These are phyloP conservation scores for Limnephilus marmoratus DNA, from an alignment of 2,888 invertebrate genomes.

Conservation along the genomic window DNA sequence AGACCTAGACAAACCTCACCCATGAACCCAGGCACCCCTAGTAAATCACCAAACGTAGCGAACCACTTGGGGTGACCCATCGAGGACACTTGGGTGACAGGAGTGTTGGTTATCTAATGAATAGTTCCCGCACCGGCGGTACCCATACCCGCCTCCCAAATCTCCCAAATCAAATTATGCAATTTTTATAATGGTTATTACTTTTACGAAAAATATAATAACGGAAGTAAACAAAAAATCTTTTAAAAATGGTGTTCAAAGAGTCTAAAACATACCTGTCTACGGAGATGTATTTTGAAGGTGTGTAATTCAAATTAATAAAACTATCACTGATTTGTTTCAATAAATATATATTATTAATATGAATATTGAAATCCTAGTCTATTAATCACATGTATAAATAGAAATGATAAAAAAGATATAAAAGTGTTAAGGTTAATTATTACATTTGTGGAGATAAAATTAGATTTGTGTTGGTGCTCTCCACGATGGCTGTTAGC, in stretches of 20 bases:
- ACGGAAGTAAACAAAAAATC: not conserved
- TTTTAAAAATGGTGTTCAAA: not conserved
- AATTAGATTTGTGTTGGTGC: slow-evolving; percentile 82
- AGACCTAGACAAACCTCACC: too few relatives aligned
- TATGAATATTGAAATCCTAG: not conserved
- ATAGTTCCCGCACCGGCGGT: too few relatives aligned
- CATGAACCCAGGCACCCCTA: too few relatives aligned
- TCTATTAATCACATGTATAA: not conserved
- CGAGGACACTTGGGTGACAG: too few relatives aligned
- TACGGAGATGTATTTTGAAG: not conserved
- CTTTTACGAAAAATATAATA: not conserved
- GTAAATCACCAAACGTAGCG: too few relatives aligned
- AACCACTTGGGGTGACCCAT: too few relatives aligned
- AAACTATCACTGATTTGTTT: not conserved
- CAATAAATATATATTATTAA: not conserved
- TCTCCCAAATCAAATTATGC: too few relatives aligned
- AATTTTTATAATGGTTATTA: too few relatives aligned
- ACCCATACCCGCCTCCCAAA: too few relatives aligned
- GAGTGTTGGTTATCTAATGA: too few relatives aligned
- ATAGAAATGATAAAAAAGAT: slow-evolving; percentile 27
- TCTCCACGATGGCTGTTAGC: slow-evolving; percentile 80
- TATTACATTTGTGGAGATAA: slow-evolving; percentile 75
- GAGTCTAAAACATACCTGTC: not conserved
- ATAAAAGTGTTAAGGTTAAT: slow-evolving; percentile 22
- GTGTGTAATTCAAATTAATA: not conserved